Percentiles rank a stretch among this genome's conserved stretches.
phyloP scores from a whole-genome alignment of 2,113 vertebrate species.

The Corapipo altera region DNA sequence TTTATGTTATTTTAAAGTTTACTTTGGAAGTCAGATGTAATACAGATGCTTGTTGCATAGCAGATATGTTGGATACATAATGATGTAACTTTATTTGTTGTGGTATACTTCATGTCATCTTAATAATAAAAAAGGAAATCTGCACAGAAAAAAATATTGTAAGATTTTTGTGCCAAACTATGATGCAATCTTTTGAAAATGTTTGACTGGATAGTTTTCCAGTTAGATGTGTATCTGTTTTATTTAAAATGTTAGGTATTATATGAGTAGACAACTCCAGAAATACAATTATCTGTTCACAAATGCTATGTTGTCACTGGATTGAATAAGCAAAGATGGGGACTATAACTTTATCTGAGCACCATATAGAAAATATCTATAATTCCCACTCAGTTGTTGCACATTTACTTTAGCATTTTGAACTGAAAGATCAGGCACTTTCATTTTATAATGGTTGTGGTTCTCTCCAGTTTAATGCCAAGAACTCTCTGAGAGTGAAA shows the following conservation, averaged over 20 bases:
- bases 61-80: background rate
- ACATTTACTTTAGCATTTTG: background rate
- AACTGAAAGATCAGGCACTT: background rate
- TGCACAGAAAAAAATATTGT: background rate
- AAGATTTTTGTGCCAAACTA: conserved; percentile 31
- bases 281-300: background rate
- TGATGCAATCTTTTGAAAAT: conserved; percentile 7
- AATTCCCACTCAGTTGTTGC: background rate
- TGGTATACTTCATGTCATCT: background rate
- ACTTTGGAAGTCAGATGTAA: background rate
- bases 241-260: background rate
- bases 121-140: conserved; percentile 21
- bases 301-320: background rate
- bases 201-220: conserved; percentile 16
- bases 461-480: background rate
- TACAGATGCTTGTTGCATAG: background rate
- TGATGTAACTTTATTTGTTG: background rate
- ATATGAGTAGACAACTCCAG: background rate
- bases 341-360: background rate
- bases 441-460: background rate
- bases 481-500: background rate
- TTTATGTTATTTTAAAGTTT: conserved; percentile 36
- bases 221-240: background rate
- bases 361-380: background rate
- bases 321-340: background rate